Evolutionary conservation across 2,797 vertebrate species (phyloP).

Genomic region (Anomalospiza imberbis): DNA sequence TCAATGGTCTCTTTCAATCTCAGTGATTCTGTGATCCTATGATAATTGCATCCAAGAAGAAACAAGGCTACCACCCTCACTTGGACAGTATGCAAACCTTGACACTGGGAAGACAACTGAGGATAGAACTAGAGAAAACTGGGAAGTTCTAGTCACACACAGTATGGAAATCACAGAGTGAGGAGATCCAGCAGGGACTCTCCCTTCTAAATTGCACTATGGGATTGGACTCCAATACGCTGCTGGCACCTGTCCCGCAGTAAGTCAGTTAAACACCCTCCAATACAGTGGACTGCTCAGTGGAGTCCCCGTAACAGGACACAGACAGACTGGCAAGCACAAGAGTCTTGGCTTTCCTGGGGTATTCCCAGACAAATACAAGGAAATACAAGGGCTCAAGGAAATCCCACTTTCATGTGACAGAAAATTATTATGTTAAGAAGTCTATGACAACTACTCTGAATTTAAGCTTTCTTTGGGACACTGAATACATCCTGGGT

Average conservation of each 20-base stretch:
- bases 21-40: neutral
- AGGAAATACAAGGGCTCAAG: neutral
- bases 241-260: neutral
- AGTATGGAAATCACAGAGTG: neutral
- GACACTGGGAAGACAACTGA: neutral
- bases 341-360: neutral
- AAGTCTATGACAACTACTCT: neutral
- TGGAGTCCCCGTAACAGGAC: neutral
- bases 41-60: neutral
- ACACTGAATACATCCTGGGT: neutral
- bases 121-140: neutral
- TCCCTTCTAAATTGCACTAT: neutral
- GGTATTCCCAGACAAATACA: neutral
- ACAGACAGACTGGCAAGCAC: fast-evolving
- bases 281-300: neutral
- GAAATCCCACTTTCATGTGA: fast-evolving
- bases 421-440: neutral
- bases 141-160: neutral
- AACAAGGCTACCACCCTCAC: neutral
- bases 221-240: neutral
- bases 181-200: neutral
- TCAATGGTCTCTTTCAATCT: neutral
- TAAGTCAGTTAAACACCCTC: neutral
- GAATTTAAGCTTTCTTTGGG: neutral
- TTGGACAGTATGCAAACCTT: neutral